Conservation (phyloP, 2,888 invertebrate genomes). For the Thecophora atra region DNA sequence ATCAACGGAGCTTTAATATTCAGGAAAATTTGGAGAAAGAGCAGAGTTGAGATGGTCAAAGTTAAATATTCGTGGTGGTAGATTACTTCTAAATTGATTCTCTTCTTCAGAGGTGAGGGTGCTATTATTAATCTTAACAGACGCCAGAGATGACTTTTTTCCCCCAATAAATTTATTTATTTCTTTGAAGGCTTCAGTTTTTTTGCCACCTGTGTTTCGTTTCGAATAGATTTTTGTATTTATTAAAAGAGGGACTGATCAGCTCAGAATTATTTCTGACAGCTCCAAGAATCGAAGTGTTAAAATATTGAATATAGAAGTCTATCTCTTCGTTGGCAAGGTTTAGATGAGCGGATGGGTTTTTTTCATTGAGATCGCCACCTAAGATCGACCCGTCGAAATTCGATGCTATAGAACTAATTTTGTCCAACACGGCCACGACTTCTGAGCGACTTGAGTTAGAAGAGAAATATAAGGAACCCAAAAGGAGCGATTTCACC, state of each 20-base stretch:
- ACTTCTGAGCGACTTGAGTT: no score
- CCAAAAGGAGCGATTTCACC: no score
- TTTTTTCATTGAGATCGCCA: background rate
- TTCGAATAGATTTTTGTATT: constrained; percentile 17
- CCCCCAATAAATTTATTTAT: no score
- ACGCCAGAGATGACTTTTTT: no score
- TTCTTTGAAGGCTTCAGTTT: no score
- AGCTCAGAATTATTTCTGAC: background rate
- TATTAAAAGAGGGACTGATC: background rate
- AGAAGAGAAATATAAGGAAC: no score
- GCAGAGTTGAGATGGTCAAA: background rate
- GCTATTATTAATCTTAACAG: no score
- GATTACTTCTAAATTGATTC: no score
- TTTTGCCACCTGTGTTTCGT: no score
- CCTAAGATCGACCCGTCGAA: background rate
- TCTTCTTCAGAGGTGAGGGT: no score
- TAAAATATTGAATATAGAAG: background rate
- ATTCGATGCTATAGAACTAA: background rate
- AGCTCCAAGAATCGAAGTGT: background rate
- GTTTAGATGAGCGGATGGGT: background rate
- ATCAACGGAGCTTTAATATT: background rate
- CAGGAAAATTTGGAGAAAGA: background rate
- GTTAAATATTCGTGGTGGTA: background rate
- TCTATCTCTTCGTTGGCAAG: constrained; percentile 5
- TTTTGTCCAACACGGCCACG: no score